A percentile compares a stretch with the other conserved stretches of the same genome.
Conservation (phyloP, 2,113 vertebrate genomes). For the Aldabrachelys gigantea region DNA sequence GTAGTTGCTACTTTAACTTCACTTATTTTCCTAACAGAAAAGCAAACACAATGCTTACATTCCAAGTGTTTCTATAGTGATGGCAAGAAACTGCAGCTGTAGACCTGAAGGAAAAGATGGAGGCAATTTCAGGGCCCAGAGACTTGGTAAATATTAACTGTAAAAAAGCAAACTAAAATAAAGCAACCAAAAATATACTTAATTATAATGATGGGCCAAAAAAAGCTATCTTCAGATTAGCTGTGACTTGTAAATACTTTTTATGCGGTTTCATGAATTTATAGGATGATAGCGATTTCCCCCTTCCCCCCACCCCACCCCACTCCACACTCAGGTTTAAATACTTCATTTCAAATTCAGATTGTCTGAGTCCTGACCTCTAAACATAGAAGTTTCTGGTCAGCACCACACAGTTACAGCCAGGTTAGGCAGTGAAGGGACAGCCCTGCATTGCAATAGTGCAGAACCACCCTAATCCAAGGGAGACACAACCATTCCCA, state of each 20-base stretch:
- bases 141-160: slow-evolving; percentile 97
- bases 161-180: slow-evolving; percentile 89
- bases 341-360: slow-evolving; percentile 67
- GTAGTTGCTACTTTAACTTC: slow-evolving; percentile 77
- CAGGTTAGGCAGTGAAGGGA: neutral
- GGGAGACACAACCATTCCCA: accelerated
- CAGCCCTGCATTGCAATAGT: neutral
- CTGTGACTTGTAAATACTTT: slow-evolving; percentile 69
- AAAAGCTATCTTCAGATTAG: slow-evolving; percentile 76
- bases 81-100: slow-evolving; percentile 94
- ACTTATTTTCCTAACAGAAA: slow-evolving; percentile 89
- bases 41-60: slow-evolving; percentile 93
- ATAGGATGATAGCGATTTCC: slow-evolving; percentile 39
- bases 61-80: slow-evolving; percentile 92
- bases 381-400: slow-evolving; percentile 31
- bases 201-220: slow-evolving; percentile 74
- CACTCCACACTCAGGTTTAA: slow-evolving; percentile 27
- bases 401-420: slow-evolving; percentile 22
- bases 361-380: slow-evolving; percentile 49
- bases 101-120: slow-evolving; percentile 84
- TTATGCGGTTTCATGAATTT: slow-evolving; percentile 69
- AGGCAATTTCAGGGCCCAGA: slow-evolving; percentile 93
- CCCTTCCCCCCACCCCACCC: neutral
- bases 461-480: accelerated
- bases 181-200: slow-evolving; percentile 64